Evolutionary conservation across 2,888 invertebrate species (phyloP).

Genomic region (Drosophila fungiperda): DNA sequence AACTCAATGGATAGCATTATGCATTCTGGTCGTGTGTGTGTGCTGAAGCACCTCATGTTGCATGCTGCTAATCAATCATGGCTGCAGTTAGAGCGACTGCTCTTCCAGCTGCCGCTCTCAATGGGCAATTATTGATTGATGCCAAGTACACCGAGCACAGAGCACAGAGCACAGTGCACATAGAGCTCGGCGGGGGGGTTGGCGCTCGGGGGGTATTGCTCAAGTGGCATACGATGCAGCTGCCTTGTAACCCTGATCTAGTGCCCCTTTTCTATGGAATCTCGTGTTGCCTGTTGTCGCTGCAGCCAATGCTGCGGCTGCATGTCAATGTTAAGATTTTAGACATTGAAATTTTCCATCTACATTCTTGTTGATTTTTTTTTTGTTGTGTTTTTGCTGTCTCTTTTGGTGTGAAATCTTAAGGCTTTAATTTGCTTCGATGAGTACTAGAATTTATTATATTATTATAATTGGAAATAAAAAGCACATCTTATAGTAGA

Average conservation of each 20-base stretch:
- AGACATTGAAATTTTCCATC: slow-evolving; percentile 74
- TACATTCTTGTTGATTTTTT: neutral
- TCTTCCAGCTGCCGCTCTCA: slow-evolving; percentile 76
- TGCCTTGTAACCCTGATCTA: slow-evolving; percentile 75
- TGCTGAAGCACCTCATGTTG: slow-evolving; percentile 76
- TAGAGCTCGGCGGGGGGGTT: slow-evolving; percentile 25
- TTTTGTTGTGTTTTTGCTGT: neutral
- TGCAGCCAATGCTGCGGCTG: slow-evolving; percentile 49
- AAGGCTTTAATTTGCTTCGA: slow-evolving; percentile 48
- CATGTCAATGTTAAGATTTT: slow-evolving; percentile 79
- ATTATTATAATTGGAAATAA: neutral
- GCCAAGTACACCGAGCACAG: slow-evolving; percentile 75
- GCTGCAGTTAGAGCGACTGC: slow-evolving; percentile 53
- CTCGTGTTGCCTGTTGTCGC: slow-evolving; percentile 36
- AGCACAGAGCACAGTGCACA: slow-evolving; percentile 43
- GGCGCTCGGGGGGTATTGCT: slow-evolving; percentile 5
- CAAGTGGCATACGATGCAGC: slow-evolving; percentile 59
- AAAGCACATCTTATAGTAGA: neutral
- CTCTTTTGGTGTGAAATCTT: slow-evolving; percentile 39
- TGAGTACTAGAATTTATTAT: neutral
- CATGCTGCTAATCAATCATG: slow-evolving; percentile 80
- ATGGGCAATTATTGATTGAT: slow-evolving; percentile 83
- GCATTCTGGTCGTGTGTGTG: slow-evolving; percentile 63
- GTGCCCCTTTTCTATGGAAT: slow-evolving; percentile 63
- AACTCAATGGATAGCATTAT: slow-evolving; percentile 65